Conservation (phyloP, 2,888 invertebrate genomes). For the Drosophila bunnanda region DNA sequence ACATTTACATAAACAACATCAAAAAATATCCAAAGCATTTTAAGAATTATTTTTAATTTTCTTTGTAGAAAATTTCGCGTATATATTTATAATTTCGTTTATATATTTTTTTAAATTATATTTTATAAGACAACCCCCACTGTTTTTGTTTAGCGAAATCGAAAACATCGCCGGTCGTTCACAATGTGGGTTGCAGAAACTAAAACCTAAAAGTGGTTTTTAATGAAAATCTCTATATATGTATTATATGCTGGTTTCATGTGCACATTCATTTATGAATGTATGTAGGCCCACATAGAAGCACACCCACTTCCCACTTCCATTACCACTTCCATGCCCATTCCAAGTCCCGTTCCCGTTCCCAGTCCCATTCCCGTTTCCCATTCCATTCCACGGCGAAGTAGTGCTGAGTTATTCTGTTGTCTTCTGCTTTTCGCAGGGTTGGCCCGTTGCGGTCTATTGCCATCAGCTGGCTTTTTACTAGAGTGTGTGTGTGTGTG, state of each 20-base stretch:
- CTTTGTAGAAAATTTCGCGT: too few species aligned
- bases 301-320: conserved; percentile 37
- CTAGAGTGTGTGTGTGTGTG: conserved; percentile 55
- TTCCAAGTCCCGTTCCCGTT: conserved; percentile 41
- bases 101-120: neutral
- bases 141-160: conserved; percentile 52
- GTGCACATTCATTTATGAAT: conserved; percentile 30
- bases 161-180: conserved; percentile 4
- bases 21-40: too few species aligned
- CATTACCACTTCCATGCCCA: conserved; percentile 17
- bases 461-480: conserved; percentile 61
- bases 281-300: conserved; percentile 44
- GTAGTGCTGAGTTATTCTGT: conserved; percentile 28
- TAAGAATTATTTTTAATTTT: too few species aligned
- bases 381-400: conserved; percentile 11
- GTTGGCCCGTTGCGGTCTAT: conserved; percentile 75
- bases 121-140: conserved; percentile 43
- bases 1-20: too few species aligned
- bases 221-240: conserved; percentile 68
- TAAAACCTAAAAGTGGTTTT: conserved; percentile 71
- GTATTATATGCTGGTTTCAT: conserved; percentile 33
- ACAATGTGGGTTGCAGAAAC: conserved; percentile 76
- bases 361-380: conserved; percentile 39
- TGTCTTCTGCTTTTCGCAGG: conserved; percentile 61
- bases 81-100: too few species aligned